phyloP scores from a whole-genome alignment of 2,113 vertebrate genomes.

The Origma solitaria region DNA sequence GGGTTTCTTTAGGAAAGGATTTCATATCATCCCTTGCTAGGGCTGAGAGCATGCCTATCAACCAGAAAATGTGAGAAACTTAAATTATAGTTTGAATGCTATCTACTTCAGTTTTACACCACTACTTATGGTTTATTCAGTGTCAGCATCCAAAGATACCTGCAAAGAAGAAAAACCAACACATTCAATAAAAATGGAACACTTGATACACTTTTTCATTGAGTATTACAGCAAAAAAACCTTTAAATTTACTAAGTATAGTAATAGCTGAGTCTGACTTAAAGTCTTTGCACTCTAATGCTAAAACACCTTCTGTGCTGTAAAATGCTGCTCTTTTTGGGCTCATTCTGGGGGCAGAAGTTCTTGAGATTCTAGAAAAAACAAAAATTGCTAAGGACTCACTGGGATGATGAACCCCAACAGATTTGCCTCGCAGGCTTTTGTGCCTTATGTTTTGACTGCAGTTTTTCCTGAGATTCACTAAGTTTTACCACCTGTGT shows the following conservation, averaged over 20 bases:
- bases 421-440: neutral
- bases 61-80: neutral
- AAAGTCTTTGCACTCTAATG: neutral
- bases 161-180: neutral
- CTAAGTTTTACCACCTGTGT: fast-evolving
- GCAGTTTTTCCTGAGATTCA: neutral
- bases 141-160: neutral
- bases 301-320: neutral
- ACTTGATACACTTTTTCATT: neutral
- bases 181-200: neutral
- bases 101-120: neutral
- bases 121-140: neutral
- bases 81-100: neutral
- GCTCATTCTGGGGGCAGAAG: neutral
- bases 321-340: neutral
- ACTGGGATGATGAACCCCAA: neutral
- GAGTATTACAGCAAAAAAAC: neutral
- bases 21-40: neutral
- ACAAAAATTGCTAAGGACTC: neutral
- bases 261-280: neutral
- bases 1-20: neutral
- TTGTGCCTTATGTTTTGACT: neutral
- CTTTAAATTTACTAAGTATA: neutral
- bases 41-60: neutral
- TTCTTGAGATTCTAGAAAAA: neutral